These are phyloP conservation scores for Metacarcinus magister DNA, from an alignment of 2,888 invertebrate species.

Conservation along the genomic window DNA sequence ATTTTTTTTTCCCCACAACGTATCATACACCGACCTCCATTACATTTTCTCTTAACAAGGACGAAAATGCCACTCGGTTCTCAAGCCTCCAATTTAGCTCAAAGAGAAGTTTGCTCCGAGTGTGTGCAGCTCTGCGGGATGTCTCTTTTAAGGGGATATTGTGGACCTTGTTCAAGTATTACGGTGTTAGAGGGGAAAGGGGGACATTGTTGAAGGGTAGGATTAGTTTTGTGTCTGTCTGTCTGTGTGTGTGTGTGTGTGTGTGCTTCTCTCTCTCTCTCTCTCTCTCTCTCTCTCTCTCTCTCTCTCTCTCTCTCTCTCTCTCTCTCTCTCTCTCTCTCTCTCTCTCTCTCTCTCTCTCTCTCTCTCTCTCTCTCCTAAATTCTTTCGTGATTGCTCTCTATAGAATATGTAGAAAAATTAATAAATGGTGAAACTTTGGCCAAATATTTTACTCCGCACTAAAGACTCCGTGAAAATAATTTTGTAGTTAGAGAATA, in stretches of 20 bases:
- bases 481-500: background rate
- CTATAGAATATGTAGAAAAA: background rate
- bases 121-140: background rate
- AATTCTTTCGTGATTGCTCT: background rate
- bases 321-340: too few species aligned
- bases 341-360: too few species aligned
- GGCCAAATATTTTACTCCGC: background rate
- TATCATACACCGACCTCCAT: background rate
- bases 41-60: slow-evolving; percentile 1
- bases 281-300: slow-evolving; percentile 11
- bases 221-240: background rate
- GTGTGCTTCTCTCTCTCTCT: background rate
- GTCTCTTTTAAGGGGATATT: background rate
- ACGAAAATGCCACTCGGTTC: slow-evolving; percentile 15
- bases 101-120: background rate
- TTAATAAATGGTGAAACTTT: background rate
- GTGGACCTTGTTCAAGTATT: background rate
- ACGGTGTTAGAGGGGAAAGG: background rate
- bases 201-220: background rate
- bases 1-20: background rate
- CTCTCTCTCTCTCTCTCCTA: too few species aligned
- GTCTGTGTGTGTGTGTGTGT: slow-evolving; percentile 33
- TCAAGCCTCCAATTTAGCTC: slow-evolving; percentile 14
- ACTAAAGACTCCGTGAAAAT: background rate
- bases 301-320: background rate